Evolutionary conservation across 2,888 invertebrate genomes (phyloP), one percentile per base, ranked within the genome.

Genomic region (Apotomis betuletana): DNA sequence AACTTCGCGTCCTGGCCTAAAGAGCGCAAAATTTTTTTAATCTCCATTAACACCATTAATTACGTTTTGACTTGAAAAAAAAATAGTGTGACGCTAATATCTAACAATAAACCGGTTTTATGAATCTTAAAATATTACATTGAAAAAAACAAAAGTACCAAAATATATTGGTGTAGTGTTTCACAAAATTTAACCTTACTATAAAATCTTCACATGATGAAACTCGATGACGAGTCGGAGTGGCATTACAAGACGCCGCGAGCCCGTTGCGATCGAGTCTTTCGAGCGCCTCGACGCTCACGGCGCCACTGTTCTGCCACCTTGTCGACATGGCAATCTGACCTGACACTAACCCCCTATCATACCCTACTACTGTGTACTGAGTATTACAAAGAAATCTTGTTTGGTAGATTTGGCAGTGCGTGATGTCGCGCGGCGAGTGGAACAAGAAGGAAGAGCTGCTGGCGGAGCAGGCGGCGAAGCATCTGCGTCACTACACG

Each of bases 381-480:
- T 13, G 3, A 13, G 9, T 36, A 55, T 3, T 10, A 27, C 27
- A 0, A 54, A 15, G 38, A 3, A 13, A 73, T 76, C 78, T 0
- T 36, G 27, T 64, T n/a, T 57, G n/a, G 13, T 73, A 97, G 97
- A 95, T 98, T 83, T 99, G 99, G 99, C 96, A 96, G 78, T 97
- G 98, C 77, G 96, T 99, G 81, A 99, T 99, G 99, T 96, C 96
- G 68, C 96, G 97, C 83, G 97, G 98, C 74, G 99, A 99, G 92
- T 99, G 99, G 99, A 99, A 98, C 92, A 99, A 99, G 92, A 99
- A 99, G 88, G 99, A 99, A 89, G 99, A 99, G 90, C 91, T 99
- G 81, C 96, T 99, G 77, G 98, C 98, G 64, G 99, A 99, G 85
- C 99, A 99, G 92, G 98, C 99, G 67, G 95, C 98, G 67, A 97